Evolutionary conservation across 2,113 vertebrate genomes (phyloP), one percentile per base, ranked within the genome.

Genomic region (Erinaceus europaeus): DNA sequence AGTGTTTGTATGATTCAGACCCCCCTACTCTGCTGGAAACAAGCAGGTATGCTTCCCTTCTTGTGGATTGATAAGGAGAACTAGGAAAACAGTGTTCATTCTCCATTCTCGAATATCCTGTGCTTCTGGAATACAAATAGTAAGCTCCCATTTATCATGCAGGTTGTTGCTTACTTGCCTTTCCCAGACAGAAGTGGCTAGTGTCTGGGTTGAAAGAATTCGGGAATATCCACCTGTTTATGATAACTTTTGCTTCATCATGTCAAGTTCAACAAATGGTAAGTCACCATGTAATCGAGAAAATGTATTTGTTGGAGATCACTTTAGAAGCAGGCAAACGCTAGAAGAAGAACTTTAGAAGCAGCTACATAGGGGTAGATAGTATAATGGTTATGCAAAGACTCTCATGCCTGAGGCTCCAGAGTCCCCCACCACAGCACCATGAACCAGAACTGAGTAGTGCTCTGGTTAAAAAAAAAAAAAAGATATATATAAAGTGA

Each of bases 241-340:
- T 53, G 94, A 97, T 91, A 98, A 96, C 88, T 95, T 99, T 38
- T 98, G 98, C 89, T 99, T 99, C 97, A 98, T 99, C 96, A 99
- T 99, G 98, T 97, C 96, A 95, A 99, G 98, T 94, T 99, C 99
- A 67, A 99, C 98, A 69, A 99, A 98, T 69, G 97, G 99, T 99
- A 96, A 93, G 95, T 85, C 80, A 55, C 67, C 48, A 18, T 78
- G 44, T n/a, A 84, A 55, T 57, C 25, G 55, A 74, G 44, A 62
- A 68, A 67, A 78, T 36, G 36, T 34, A n/a, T 44, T 77, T 72
- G 18, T 38, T 25, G 21, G 59, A 62, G n/a, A n/a, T n/a, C n/a
- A n/a, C n/a, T n/a, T n/a, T n/a, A n/a, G n/a, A n/a, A n/a, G n/a
- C n/a, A n/a, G n/a, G n/a, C n/a, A n/a, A n/a, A n/a, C n/a, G n/a